Conservation (phyloP, 1,140 invertebrate genomes). For the Seison nebaliae region DNA sequence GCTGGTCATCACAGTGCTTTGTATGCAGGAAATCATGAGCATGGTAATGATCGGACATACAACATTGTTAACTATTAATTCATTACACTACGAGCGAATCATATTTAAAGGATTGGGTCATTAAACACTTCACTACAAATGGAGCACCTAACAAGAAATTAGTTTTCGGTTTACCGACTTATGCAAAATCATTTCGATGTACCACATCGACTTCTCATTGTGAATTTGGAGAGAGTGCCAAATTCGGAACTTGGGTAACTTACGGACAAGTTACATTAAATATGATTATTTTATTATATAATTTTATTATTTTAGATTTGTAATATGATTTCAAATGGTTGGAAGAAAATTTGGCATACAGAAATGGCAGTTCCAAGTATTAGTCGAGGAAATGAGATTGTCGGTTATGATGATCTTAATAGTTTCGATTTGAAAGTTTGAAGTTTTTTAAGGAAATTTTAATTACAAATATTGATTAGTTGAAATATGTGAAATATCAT, state of each 20-base stretch:
- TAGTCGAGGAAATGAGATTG: conserved; percentile 64
- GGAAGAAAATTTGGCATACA: conserved; percentile 8
- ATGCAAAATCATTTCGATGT: conserved; percentile 50
- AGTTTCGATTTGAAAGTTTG: conserved; percentile 6
- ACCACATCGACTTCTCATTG: conserved; percentile 6
- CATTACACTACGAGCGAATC: neutral
- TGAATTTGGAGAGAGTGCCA: conserved; percentile 8
- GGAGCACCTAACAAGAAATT: conserved; percentile 49
- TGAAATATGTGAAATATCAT: neutral
- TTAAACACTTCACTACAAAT: conserved; percentile 56
- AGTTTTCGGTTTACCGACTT: conserved; percentile 63
- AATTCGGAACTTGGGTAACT: conserved; percentile 7
- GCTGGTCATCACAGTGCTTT: conserved; percentile 34
- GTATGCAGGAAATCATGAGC: conserved; percentile 17
- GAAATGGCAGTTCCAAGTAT: conserved; percentile 37
- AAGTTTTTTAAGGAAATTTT: too few species aligned
- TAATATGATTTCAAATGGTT: conserved; percentile 9
- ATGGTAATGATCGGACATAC: conserved; percentile 14
- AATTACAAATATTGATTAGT: too few species aligned
- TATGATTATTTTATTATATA: neutral
- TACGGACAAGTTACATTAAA: conserved; percentile 6
- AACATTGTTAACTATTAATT: conserved; percentile 16
- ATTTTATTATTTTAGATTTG: neutral
- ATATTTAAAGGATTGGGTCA: conserved; percentile 39
- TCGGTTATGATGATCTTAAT: conserved; percentile 55